Conservation (phyloP, 2,888 invertebrate species). For the Drosophila paranaensis region DNA sequence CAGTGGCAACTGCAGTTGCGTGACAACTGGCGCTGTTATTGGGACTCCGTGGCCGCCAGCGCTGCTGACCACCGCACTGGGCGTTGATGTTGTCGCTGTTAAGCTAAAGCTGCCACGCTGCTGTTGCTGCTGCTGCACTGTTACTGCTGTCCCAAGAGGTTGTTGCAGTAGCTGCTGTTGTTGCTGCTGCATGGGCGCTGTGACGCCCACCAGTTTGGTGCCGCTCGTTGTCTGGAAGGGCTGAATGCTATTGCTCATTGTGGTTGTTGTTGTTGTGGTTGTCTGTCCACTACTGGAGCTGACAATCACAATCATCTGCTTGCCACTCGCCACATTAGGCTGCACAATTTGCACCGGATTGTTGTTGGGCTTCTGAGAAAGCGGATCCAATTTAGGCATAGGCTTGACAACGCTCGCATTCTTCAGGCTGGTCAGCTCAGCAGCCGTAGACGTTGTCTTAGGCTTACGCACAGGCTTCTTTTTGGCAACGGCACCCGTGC, state of each 20-base stretch:
- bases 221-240: slow-evolving; percentile 83
- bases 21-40: slow-evolving; percentile 40
- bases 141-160: slow-evolving; percentile 28
- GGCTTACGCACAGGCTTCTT: slow-evolving; percentile 82
- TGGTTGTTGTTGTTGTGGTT: slow-evolving; percentile 69
- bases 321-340: slow-evolving; percentile 83
- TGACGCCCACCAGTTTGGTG: slow-evolving; percentile 83
- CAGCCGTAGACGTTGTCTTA: slow-evolving; percentile 76
- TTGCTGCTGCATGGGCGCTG: slow-evolving; percentile 84
- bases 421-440: slow-evolving; percentile 77
- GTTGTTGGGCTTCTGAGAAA: slow-evolving; percentile 83
- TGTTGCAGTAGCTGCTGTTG: slow-evolving; percentile 59
- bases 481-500: slow-evolving; percentile 75
- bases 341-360: slow-evolving; percentile 84
- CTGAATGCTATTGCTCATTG: slow-evolving; percentile 81
- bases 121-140: slow-evolving; percentile 57
- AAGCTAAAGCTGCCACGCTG: slow-evolving; percentile 59
- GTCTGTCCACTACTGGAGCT: slow-evolving; percentile 62
- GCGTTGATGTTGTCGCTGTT: slow-evolving; percentile 49
- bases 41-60: slow-evolving; percentile 65
- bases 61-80: slow-evolving; percentile 46
- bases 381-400: slow-evolving; percentile 83
- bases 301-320: slow-evolving; percentile 73
- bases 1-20: slow-evolving; percentile 49
- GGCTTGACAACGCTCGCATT: slow-evolving; percentile 84